Conservation (phyloP, 2,113 vertebrate genomes). For the Chroicocephalus ridibundus region DNA sequence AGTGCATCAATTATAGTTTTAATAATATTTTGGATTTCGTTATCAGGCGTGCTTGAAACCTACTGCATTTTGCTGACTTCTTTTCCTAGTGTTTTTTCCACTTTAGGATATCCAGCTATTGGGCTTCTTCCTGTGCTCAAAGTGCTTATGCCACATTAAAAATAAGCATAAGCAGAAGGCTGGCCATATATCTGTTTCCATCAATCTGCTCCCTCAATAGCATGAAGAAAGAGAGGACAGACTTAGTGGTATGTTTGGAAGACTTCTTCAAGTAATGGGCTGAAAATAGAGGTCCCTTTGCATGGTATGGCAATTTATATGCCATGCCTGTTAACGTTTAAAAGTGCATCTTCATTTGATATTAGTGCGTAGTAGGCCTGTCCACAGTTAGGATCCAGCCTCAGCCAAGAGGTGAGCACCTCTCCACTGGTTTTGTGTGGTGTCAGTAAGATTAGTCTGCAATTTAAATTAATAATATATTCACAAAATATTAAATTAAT, state of each 20-base stretch:
- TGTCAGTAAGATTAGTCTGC: not conserved
- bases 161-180: not conserved
- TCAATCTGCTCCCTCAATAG: not conserved
- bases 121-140: not conserved
- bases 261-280: not conserved
- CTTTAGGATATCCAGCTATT: not conserved
- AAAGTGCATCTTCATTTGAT: not conserved
- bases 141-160: not conserved
- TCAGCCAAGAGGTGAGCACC: not conserved
- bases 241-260: not conserved
- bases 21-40: conserved; percentile 55
- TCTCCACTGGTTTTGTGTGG: not conserved
- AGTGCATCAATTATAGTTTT: conserved; percentile 53
- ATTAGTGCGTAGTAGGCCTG: not conserved
- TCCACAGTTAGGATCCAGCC: not conserved
- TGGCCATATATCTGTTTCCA: not conserved
- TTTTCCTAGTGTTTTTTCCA: not conserved
- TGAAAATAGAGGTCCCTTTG: not conserved
- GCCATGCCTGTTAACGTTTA: not conserved
- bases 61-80: conserved; percentile 24
- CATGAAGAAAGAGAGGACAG: not conserved
- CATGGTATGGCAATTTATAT: not conserved
- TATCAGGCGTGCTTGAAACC: conserved; percentile 29
- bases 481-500: not conserved
- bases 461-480: not conserved